Percentiles rank a stretch among this genome's conserved stretches.
phyloP scores from a whole-genome alignment of 2,113 vertebrate genomes.

The Tragulus kanchil region DNA sequence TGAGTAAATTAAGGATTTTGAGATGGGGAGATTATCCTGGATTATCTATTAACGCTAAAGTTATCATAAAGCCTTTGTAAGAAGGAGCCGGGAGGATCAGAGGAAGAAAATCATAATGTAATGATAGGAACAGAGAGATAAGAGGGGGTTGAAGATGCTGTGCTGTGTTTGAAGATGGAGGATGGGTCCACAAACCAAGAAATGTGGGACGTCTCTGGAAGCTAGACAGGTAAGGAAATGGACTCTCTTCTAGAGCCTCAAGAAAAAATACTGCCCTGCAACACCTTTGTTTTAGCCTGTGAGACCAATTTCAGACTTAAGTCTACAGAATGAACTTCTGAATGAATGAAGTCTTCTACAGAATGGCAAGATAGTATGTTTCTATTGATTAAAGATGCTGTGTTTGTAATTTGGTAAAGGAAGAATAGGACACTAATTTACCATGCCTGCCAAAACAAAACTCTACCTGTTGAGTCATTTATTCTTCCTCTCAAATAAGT shows the following conservation, averaged over 20 bases:
- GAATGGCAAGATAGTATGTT: background rate
- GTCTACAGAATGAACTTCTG: background rate
- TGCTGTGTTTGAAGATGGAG: background rate
- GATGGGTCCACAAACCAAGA: background rate
- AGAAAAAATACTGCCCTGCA: background rate
- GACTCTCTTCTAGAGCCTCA: background rate
- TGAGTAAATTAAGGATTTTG: slow-evolving; percentile 11
- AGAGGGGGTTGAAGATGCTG: background rate
- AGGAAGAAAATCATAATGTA: background rate
- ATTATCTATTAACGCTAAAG: background rate
- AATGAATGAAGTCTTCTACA: background rate
- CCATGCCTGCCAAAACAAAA: background rate
- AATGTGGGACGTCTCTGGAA: background rate
- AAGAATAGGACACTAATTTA: background rate
- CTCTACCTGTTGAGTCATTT: background rate
- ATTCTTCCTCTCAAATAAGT: slow-evolving; percentile 5
- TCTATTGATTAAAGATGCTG: background rate
- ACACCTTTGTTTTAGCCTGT: background rate
- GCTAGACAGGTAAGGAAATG: background rate
- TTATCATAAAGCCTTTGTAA: background rate
- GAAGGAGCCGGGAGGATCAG: background rate
- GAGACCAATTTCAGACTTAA: background rate
- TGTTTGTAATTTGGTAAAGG: slow-evolving; percentile 2
- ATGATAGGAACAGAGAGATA: background rate
- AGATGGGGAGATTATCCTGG: background rate